Percentiles rank a stretch among this genome's conserved stretches.
Evolutionary conservation across 2,797 vertebrate species (phyloP).

Genomic region (Benthosema pterotum): DNA sequence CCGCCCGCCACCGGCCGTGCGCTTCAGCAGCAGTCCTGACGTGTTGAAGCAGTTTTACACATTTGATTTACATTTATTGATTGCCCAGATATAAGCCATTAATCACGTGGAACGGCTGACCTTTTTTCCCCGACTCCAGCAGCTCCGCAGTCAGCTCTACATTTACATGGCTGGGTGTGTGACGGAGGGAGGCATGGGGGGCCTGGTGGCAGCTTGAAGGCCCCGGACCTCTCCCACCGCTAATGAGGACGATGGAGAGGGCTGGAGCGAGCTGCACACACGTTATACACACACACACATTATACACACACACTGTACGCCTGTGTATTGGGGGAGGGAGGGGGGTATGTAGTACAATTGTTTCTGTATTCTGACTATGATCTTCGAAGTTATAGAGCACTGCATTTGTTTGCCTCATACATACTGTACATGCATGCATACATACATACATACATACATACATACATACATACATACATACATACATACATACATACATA

Average conservation of each 20-base stretch:
- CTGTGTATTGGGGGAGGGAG: no score
- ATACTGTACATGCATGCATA: no score
- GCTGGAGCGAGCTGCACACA: background rate
- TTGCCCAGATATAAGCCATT: conserved; percentile 60
- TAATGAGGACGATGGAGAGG: background rate
- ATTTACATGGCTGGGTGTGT: conserved; percentile 38
- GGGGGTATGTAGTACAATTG: no score
- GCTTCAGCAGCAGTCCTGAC: conserved; percentile 30
- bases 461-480: no score
- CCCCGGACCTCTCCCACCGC: background rate
- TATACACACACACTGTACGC: no score
- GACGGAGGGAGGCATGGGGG: conserved; percentile 13
- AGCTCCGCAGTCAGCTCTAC: conserved; percentile 48
- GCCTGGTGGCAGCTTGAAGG: conserved; percentile 11
- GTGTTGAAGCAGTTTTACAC: conserved; percentile 63
- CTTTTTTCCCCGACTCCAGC: conserved; percentile 37
- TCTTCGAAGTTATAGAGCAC: no score
- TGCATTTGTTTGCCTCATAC: no score
- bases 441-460: no score
- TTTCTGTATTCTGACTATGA: no score
- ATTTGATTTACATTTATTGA: conserved; percentile 77
- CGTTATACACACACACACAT: no score
- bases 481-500: no score
- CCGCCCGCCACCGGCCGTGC: background rate
- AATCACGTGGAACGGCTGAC: conserved; percentile 59